phyloP scores from a whole-genome alignment of 2,113 vertebrate genomes.

The Callochromis pleurospilus region DNA sequence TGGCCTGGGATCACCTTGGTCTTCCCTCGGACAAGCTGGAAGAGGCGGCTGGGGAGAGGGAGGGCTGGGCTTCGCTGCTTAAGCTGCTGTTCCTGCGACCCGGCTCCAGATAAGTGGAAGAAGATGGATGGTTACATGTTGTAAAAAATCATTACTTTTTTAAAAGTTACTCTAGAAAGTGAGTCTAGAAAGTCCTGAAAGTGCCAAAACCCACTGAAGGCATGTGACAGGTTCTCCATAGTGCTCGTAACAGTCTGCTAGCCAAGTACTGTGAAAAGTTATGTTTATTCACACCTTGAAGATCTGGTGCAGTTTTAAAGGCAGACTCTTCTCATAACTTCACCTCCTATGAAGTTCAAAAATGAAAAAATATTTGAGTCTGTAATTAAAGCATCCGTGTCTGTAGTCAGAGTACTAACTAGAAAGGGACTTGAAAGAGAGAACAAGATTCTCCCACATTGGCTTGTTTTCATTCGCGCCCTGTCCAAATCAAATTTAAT shows the following conservation, averaged over 20 bases:
- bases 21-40: neutral
- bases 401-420: neutral
- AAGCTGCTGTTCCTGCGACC: neutral
- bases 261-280: neutral
- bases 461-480: neutral
- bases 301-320: neutral
- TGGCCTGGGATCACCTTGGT: neutral
- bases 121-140: accelerated
- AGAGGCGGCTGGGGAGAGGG: neutral
- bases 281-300: neutral
- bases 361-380: neutral
- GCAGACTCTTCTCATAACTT: neutral
- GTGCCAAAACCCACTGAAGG: neutral
- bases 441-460: neutral
- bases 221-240: neutral
- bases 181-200: neutral
- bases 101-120: accelerated
- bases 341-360: neutral
- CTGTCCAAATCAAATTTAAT: neutral
- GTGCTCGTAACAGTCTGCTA: neutral
- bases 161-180: neutral
- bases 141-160: neutral
- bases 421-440: neutral
- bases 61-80: neutral
- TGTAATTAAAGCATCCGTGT: neutral